Evolutionary conservation across 1,140 invertebrate genomes (phyloP).

Genomic region (Agrilus planipennis): DNA sequence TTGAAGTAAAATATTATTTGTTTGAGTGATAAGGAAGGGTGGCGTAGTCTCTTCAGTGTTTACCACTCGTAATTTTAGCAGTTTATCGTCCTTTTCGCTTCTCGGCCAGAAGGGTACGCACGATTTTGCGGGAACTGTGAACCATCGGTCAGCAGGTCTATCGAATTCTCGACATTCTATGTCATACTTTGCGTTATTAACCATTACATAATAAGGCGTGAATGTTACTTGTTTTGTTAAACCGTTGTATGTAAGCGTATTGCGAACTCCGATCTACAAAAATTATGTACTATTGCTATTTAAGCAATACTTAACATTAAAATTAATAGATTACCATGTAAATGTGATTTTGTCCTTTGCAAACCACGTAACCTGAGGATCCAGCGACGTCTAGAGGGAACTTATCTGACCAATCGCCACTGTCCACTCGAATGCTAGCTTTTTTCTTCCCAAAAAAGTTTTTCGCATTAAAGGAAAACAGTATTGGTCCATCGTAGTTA

Average conservation of each 20-base stretch:
- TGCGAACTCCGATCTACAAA: slow-evolving; percentile 79
- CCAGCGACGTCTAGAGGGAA: slow-evolving; percentile 95
- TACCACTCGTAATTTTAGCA: slow-evolving; percentile 46
- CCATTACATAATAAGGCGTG: slow-evolving; percentile 86
- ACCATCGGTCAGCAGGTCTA: slow-evolving; percentile 54
- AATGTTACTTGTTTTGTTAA: slow-evolving; percentile 95
- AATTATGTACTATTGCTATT: slow-evolving; percentile 1
- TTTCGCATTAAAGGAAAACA: slow-evolving; percentile 87
- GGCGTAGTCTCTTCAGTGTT: slow-evolving; percentile 55
- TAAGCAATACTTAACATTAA: not conserved
- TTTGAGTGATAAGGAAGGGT: slow-evolving; percentile 74
- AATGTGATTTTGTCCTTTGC: slow-evolving; percentile 54
- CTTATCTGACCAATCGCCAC: slow-evolving; percentile 91
- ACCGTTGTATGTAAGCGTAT: slow-evolving; percentile 78
- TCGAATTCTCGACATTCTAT: slow-evolving; percentile 73
- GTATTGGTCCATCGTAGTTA: slow-evolving; percentile 65
- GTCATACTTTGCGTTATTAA: slow-evolving; percentile 68
- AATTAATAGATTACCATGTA: slow-evolving; percentile 46
- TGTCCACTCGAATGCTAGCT: slow-evolving; percentile 71
- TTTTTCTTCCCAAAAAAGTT: slow-evolving; percentile 89
- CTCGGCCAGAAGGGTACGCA: slow-evolving; percentile 81
- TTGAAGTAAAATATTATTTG: slow-evolving; percentile 66
- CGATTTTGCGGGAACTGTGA: slow-evolving; percentile 46
- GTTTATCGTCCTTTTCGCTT: slow-evolving; percentile 46
- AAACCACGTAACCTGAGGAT: slow-evolving; percentile 78